Evolutionary conservation across 2,113 vertebrate species (phyloP).

Genomic region (Pelusios castaneus): DNA sequence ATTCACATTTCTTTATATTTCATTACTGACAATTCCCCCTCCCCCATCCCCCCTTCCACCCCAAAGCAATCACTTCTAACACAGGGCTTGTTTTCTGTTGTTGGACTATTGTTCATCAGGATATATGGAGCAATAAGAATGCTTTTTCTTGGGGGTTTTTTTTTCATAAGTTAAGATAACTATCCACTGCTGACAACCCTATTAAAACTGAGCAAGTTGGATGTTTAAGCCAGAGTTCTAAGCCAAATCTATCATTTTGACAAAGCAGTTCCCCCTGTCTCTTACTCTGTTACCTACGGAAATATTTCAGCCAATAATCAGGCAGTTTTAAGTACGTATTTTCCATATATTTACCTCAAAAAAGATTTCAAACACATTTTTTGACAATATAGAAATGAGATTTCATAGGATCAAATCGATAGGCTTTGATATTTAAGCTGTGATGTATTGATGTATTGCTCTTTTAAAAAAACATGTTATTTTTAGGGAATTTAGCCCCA

Average conservation of each 20-base stretch:
- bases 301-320: not conserved
- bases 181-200: slow-evolving; percentile 46
- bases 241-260: slow-evolving; percentile 39
- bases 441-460: not conserved
- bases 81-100: slow-evolving; percentile 58
- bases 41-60: not conserved
- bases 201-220: slow-evolving; percentile 45
- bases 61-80: slow-evolving; percentile 59
- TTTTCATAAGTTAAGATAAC: slow-evolving; percentile 55
- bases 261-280: not conserved
- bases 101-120: slow-evolving; percentile 27
- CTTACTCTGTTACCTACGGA: not conserved
- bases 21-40: slow-evolving; percentile 14
- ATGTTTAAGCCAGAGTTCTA: slow-evolving; percentile 38
- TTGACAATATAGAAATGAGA: not conserved
- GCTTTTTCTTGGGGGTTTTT: slow-evolving; percentile 39
- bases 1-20: slow-evolving; percentile 67
- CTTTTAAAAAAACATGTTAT: too few species aligned
- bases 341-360: slow-evolving; percentile 29
- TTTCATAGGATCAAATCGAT: slow-evolving; percentile 1
- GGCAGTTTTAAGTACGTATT: not conserved
- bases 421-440: not conserved
- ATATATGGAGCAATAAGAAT: slow-evolving; percentile 45
- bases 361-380: too few species aligned
- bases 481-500: not conserved